Conservation (phyloP, 2,113 vertebrate species). For the Chroicocephalus ridibundus region DNA sequence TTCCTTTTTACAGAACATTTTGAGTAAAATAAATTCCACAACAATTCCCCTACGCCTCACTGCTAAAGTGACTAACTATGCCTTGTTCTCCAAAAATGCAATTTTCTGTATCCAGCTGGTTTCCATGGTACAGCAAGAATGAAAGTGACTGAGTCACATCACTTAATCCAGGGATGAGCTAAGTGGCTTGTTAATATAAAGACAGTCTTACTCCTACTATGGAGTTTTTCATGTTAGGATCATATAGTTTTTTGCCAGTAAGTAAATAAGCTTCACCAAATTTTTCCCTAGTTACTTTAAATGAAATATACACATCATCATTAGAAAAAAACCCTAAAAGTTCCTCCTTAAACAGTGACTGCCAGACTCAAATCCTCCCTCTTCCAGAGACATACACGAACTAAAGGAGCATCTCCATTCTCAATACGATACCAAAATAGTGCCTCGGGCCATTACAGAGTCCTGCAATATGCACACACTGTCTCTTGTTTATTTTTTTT, state of each 20-base stretch:
- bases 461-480: background rate
- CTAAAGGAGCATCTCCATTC: background rate
- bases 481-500: background rate
- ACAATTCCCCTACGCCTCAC: background rate
- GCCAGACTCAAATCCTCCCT: background rate
- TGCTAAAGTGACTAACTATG: background rate
- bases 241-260: background rate
- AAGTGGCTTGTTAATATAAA: background rate
- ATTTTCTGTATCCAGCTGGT: background rate
- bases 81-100: background rate
- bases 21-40: background rate
- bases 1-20: background rate
- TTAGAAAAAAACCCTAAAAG: background rate
- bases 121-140: background rate
- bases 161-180: background rate
- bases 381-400: background rate
- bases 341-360: background rate
- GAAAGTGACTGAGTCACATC: background rate
- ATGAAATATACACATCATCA: background rate
- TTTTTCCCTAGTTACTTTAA: background rate
- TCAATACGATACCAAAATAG: background rate
- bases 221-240: background rate
- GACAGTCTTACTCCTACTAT: background rate
- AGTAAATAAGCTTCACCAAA: background rate
- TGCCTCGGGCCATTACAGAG: background rate